Evolutionary conservation across 2,888 invertebrate species (phyloP).

Genomic region (Lepidonotus clava): DNA sequence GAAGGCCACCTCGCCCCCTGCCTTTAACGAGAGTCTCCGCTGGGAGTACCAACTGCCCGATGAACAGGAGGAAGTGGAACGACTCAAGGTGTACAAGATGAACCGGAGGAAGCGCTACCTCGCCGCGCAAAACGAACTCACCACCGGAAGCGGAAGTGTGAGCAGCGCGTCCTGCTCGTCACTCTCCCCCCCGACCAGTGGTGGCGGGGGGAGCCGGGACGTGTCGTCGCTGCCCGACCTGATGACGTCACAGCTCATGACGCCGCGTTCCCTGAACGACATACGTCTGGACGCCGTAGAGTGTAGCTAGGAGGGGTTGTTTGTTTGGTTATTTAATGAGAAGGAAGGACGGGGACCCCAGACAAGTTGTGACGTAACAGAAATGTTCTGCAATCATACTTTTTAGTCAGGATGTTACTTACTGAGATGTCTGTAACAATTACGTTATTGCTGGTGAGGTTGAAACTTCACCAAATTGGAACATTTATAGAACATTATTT

Average conservation of each 20-base stretch:
- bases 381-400: too few relatives aligned
- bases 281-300: slow-evolving; percentile 8
- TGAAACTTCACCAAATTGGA: too few relatives aligned
- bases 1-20: neutral
- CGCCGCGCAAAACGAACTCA: slow-evolving; percentile 67
- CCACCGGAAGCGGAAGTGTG: neutral
- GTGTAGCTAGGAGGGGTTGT: neutral
- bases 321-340: too few relatives aligned
- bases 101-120: slow-evolving; percentile 77
- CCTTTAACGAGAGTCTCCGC: slow-evolving; percentile 68
- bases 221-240: neutral
- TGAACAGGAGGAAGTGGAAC: slow-evolving; percentile 71
- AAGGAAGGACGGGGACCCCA: too few relatives aligned
- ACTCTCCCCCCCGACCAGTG: neutral
- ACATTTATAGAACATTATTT: too few relatives aligned
- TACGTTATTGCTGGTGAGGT: too few relatives aligned
- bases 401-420: too few relatives aligned
- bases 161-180: slow-evolving; percentile 12
- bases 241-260: neutral
- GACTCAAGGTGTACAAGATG: slow-evolving; percentile 74
- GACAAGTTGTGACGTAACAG: too few relatives aligned
- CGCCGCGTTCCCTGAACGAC: slow-evolving; percentile 12
- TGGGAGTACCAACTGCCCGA: slow-evolving; percentile 74
- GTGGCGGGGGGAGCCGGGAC: neutral
- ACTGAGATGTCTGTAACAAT: too few relatives aligned